A percentile compares a stretch with the other conserved stretches of the same genome.
These are phyloP conservation scores for Zeus faber DNA, from an alignment of 2,113 vertebrate genomes.

Conservation along the genomic window DNA sequence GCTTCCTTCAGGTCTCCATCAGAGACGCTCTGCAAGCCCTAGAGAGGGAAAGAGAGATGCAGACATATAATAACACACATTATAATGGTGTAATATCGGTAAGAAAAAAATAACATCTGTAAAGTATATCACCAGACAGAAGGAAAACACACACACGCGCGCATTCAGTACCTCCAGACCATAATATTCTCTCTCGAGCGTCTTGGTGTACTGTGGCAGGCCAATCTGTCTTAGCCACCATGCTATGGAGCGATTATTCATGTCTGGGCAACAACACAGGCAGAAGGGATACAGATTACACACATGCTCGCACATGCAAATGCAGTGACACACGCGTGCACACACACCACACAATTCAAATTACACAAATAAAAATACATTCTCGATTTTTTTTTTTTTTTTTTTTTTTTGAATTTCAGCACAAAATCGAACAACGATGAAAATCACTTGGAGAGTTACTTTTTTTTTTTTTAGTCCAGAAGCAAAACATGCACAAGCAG, in stretches of 20 bases:
- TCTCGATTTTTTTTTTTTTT: not conserved
- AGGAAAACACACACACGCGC: not conserved
- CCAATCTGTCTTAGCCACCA: slow-evolving; percentile 74
- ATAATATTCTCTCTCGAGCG: slow-evolving; percentile 72
- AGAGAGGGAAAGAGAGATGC: not conserved
- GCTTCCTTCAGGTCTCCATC: slow-evolving; percentile 66
- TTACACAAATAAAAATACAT: too few relatives aligned
- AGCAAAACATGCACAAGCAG: slow-evolving; percentile 2
- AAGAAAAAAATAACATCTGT: not conserved
- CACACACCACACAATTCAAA: not conserved
- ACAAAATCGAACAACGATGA: not conserved
- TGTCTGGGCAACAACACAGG: slow-evolving; percentile 46
- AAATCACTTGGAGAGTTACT: slow-evolving; percentile 21
- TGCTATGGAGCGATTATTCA: slow-evolving; percentile 78
- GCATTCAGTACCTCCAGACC: slow-evolving; percentile 70
- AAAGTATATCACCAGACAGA: not conserved
- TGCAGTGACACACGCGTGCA: not conserved
- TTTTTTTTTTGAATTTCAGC: not conserved
- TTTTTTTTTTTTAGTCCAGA: too few relatives aligned
- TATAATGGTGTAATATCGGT: not conserved
- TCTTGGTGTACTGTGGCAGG: slow-evolving; percentile 71
- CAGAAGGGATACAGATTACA: slow-evolving; percentile 24
- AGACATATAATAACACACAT: not conserved
- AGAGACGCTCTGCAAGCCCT: slow-evolving; percentile 68
- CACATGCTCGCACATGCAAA: slow-evolving; percentile 29